These are phyloP conservation scores for Sepiola atlantica DNA, from an alignment of 2,888 invertebrate species.

Conservation along the genomic window DNA sequence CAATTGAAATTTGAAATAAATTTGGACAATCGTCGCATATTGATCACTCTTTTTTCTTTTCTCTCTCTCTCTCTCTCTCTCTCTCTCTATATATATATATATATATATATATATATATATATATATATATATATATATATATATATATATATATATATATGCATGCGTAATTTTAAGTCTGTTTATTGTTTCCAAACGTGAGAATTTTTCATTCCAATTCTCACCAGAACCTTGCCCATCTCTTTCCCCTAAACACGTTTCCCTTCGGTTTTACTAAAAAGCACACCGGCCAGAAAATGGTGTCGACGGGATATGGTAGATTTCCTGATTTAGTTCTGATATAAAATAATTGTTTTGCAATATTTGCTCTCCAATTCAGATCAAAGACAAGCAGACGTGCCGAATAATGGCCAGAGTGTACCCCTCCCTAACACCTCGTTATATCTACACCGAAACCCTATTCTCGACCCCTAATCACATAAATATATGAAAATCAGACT, in stretches of 20 bases:
- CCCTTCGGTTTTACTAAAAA: background rate
- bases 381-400: background rate
- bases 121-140: too few species aligned
- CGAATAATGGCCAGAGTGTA: background rate
- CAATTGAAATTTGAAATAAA: too few species aligned
- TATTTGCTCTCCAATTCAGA: background rate
- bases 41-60: too few species aligned
- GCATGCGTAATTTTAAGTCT: background rate
- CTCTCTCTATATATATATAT: too few species aligned
- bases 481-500: too few species aligned
- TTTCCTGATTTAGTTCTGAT: background rate
- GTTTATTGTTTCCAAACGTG: background rate
- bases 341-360: constrained; percentile 32
- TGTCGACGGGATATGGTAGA: background rate
- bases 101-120: too few species aligned
- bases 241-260: background rate
- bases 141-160: too few species aligned
- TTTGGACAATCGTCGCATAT: too few species aligned
- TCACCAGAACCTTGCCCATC: background rate
- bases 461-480: too few species aligned
- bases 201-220: background rate
- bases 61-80: background rate
- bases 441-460: background rate
- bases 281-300: background rate
- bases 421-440: background rate